Conservation (phyloP, 1,140 invertebrate genomes). For the Anastatus disparis region DNA sequence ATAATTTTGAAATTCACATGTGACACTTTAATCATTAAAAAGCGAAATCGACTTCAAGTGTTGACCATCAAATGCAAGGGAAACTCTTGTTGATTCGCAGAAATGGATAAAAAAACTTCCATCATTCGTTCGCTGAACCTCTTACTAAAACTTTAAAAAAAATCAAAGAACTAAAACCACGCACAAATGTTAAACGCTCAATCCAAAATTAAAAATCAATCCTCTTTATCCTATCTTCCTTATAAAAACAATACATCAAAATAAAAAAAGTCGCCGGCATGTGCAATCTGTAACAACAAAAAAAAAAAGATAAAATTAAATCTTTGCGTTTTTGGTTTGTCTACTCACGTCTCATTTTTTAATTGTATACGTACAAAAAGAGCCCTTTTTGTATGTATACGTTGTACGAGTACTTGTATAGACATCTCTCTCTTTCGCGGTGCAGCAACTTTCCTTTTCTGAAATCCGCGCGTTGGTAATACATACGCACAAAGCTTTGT, state of each 20-base stretch:
- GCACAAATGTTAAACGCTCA: too few species aligned
- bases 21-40: not conserved
- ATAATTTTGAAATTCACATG: not conserved
- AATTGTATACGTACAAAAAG: not conserved
- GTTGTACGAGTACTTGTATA: too few species aligned
- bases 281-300: too few species aligned
- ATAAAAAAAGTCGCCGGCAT: too few species aligned
- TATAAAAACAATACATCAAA: too few species aligned
- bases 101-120: too few species aligned
- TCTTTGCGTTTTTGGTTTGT: not conserved
- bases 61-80: not conserved
- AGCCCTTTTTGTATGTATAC: constrained; percentile 3
- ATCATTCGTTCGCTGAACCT: not conserved
- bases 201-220: not conserved
- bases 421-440: too few species aligned
- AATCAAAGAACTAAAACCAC: too few species aligned
- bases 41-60: not conserved
- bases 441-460: constrained; percentile 36
- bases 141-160: not conserved
- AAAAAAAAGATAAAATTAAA: not conserved
- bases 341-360: not conserved
- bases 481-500: too few species aligned
- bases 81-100: not conserved
- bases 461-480: constrained; percentile 16
- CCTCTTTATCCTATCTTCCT: not conserved